Percentiles rank a stretch among this genome's conserved stretches.
These are phyloP conservation scores for Lynx canadensis DNA, from an alignment of 2,113 vertebrate species.

Conservation along the genomic window DNA sequence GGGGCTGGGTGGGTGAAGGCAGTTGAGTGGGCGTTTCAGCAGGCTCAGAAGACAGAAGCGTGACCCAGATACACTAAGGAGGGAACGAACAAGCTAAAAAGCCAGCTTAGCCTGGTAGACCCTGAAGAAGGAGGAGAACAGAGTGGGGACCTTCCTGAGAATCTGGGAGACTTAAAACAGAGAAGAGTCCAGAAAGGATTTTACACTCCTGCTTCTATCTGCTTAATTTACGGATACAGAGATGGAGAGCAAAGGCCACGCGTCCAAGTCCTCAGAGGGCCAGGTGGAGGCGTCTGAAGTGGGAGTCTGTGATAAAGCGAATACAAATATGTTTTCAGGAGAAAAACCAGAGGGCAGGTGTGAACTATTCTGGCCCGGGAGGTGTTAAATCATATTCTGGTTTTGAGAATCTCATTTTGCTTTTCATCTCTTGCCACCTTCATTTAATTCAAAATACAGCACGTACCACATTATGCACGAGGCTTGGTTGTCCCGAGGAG, in stretches of 20 bases:
- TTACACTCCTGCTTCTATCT: neutral
- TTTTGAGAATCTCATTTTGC: slow-evolving; percentile 56
- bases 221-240: neutral
- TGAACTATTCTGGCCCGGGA: slow-evolving; percentile 17
- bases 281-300: neutral
- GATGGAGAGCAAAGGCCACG: neutral
- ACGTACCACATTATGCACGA: neutral
- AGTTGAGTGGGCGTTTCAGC: neutral
- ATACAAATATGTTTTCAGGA: slow-evolving; percentile 17
- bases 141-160: neutral
- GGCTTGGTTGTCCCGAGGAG: neutral
- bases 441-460: neutral
- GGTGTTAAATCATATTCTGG: neutral
- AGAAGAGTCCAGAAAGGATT: neutral
- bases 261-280: neutral
- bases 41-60: neutral
- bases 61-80: neutral
- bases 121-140: neutral
- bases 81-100: neutral
- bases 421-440: slow-evolving; percentile 41
- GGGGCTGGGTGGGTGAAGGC: neutral
- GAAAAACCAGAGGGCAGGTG: slow-evolving; percentile 58
- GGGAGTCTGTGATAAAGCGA: neutral
- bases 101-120: neutral
- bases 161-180: neutral